A percentile compares a stretch with the other conserved stretches of the same genome.
These are phyloP conservation scores for Sebastolobus altivelis DNA, from an alignment of 2,797 vertebrate species.

Conservation along the genomic window DNA sequence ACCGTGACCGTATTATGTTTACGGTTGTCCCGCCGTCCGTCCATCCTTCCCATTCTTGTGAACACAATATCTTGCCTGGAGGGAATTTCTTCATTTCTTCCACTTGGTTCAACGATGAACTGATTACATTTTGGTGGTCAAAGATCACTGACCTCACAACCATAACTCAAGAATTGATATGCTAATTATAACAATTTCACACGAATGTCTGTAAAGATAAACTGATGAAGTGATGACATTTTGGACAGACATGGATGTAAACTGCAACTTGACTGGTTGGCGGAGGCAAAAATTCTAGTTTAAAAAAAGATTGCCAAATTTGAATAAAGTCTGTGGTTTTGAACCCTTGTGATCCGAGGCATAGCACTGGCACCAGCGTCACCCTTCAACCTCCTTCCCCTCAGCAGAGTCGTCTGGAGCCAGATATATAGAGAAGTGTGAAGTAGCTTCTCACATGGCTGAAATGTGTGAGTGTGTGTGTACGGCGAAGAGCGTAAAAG, in stretches of 20 bases:
- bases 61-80: too few species aligned
- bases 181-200: too few species aligned
- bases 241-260: too few species aligned
- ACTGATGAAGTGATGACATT: too few species aligned
- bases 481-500: not conserved
- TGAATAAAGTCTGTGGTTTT: not conserved
- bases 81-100: too few species aligned
- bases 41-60: too few species aligned
- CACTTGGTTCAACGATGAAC: too few species aligned
- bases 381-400: conserved; percentile 61
- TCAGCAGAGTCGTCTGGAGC: conserved; percentile 45
- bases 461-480: conserved; percentile 42
- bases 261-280: too few species aligned
- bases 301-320: not conserved
- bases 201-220: too few species aligned
- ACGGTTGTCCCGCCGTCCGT: too few species aligned
- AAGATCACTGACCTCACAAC: not conserved
- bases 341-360: not conserved
- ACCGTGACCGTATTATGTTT: too few species aligned
- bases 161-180: too few species aligned
- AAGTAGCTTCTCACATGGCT: conserved; percentile 58
- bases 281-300: not conserved
- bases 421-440: conserved; percentile 54
- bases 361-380: conserved; percentile 23
- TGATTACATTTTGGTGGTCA: not conserved